Percentiles rank a stretch among this genome's conserved stretches.
Evolutionary conservation across 2,113 vertebrate species (phyloP).

Genomic region (Cacatua alba): DNA sequence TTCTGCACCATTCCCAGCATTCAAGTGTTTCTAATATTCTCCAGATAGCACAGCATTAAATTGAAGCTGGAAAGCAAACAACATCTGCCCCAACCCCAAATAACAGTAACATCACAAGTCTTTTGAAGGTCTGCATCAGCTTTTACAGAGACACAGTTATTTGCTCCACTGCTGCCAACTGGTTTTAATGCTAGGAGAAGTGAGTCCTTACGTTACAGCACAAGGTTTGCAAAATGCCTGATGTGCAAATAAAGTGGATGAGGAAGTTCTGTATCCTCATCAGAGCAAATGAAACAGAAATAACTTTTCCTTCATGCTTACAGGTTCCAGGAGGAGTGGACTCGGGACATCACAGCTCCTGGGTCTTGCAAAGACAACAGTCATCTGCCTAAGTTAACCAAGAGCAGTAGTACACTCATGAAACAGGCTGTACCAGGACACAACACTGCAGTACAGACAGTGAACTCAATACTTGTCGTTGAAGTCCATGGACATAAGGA

Average conservation of each 20-base stretch:
- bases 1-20: background rate
- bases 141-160: background rate
- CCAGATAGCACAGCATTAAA: background rate
- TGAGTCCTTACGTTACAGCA: background rate
- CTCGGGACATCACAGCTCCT: background rate
- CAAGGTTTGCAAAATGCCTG: background rate
- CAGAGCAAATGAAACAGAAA: background rate
- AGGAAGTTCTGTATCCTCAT: background rate
- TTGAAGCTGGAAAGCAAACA: background rate
- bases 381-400: background rate
- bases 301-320: background rate
- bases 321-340: conserved; percentile 63
- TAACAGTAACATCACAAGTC: background rate
- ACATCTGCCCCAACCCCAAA: background rate
- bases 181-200: background rate
- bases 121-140: background rate
- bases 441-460: background rate
- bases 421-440: background rate
- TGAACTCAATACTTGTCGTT: background rate
- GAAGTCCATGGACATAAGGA: conserved; percentile 26
- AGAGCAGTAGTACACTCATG: background rate
- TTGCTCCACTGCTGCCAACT: background rate
- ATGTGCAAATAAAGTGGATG: background rate
- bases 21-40: background rate
- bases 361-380: background rate